Evolutionary conservation across 2,113 vertebrate genomes (phyloP), one percentile per base, ranked within the genome.

Genomic region (Acinonyx jubatus): DNA sequence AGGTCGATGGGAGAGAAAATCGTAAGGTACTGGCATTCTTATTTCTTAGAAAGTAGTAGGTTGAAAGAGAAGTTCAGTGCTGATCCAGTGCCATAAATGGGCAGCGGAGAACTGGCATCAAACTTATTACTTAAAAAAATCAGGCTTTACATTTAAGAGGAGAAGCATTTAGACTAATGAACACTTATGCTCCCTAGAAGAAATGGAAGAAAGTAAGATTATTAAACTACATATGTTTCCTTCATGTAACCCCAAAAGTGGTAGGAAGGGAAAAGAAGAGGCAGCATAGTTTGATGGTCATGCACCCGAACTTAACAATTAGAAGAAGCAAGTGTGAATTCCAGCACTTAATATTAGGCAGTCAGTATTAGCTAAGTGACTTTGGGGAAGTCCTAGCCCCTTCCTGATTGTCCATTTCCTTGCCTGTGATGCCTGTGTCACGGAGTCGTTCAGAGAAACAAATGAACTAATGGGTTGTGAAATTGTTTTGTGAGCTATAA

Each of bases 371-470:
- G 74, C 16, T 76, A 33, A 93, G 8, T 69, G 68, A 88, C 55
- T 81, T 91, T 88, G 69, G 50, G 18, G 71, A 93, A 69, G 50
- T 94, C 65, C 66, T 83, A 3, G 78, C 66, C 78, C 57, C 33
- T 96, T 96, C 81, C 82, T 86, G 78, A 82, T 94, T 96, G 66
- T 73, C 81, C 65, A 78, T 84, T 97, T 96, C 65, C 66, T 96
- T 88, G 33, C 16, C 5, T 45, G 10, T 66, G 89, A 89, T 81
- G 33, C 57, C 45, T 61, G 4, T 95, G 21, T 63, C n/a, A 89
- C 61, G 82, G 36, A 96, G 18, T 65, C 21, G 5, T 96, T 95
- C 82, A 79, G 86, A 96, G 63, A 96, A 84, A 29, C 94, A 93
- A 96, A 84, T 95, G 93, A 97, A 91, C 78, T 95, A 89, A 89